phyloP scores from a whole-genome alignment of 2,888 invertebrate species.

The Strigamia crassipes region DNA sequence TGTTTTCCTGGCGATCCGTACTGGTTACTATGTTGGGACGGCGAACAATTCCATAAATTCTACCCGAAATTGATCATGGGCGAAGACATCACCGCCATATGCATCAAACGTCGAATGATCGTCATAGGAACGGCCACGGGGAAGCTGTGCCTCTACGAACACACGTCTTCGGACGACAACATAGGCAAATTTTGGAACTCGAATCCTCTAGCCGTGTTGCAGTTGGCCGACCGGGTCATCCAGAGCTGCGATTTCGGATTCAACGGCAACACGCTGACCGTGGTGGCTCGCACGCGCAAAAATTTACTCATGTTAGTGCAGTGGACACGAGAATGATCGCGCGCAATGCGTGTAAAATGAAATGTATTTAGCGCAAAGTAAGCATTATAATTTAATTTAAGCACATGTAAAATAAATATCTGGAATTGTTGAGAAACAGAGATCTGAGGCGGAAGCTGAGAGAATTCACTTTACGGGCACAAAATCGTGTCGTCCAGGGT shows the following conservation, averaged over 20 bases:
- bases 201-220: background rate
- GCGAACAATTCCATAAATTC: slow-evolving; percentile 44
- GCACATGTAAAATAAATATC: background rate
- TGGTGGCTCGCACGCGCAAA: slow-evolving; percentile 13
- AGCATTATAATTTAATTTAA: background rate
- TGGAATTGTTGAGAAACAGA: background rate
- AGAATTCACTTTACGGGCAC: slow-evolving; percentile 21
- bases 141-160: slow-evolving; percentile 44
- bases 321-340: background rate
- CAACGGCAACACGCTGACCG: background rate
- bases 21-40: slow-evolving; percentile 46
- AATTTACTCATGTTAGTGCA: background rate
- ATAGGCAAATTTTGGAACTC: slow-evolving; percentile 43
- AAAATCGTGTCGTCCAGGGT: slow-evolving; percentile 44
- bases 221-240: slow-evolving; percentile 12
- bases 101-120: slow-evolving; percentile 44
- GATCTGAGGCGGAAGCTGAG: background rate
- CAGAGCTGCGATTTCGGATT: slow-evolving; percentile 45
- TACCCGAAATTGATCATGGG: slow-evolving; percentile 46
- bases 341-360: background rate
- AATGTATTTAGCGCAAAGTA: background rate
- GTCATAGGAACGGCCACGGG: slow-evolving; percentile 44
- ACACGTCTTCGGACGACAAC: slow-evolving; percentile 13
- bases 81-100: slow-evolving; percentile 45
- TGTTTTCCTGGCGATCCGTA: slow-evolving; percentile 47